Conservation (phyloP, 2,888 invertebrate genomes). For the Graphium colonna region DNA sequence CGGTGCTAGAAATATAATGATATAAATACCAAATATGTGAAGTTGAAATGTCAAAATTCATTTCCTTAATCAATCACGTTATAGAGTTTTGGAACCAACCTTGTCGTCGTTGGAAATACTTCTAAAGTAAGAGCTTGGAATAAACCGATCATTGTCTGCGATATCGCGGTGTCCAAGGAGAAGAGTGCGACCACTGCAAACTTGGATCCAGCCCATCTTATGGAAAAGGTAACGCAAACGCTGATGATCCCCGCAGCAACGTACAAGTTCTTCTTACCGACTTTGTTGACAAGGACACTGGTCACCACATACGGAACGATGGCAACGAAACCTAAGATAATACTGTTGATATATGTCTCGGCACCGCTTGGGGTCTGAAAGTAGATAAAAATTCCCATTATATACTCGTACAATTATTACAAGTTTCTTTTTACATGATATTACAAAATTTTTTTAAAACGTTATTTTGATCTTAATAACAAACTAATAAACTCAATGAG, state of each 20-base stretch:
- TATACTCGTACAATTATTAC: too few relatives aligned
- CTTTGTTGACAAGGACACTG: constrained; percentile 49
- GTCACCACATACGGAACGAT: constrained; percentile 26
- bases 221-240: constrained; percentile 35
- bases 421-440: too few relatives aligned
- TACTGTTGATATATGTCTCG: constrained; percentile 60
- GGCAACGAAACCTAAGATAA: constrained; percentile 49
- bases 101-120: constrained; percentile 52
- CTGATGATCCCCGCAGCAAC: constrained; percentile 37
- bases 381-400: not conserved
- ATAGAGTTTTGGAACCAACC: constrained; percentile 44
- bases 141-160: constrained; percentile 46
- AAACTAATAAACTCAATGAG: too few relatives aligned
- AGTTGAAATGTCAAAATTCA: too few relatives aligned
- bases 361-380: constrained; percentile 53
- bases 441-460: too few relatives aligned
- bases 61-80: too few relatives aligned
- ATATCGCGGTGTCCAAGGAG: constrained; percentile 38
- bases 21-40: too few relatives aligned
- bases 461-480: too few relatives aligned
- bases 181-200: constrained; percentile 47
- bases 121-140: constrained; percentile 50
- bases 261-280: constrained; percentile 52
- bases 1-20: too few relatives aligned
- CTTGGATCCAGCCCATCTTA: constrained; percentile 48